Evolutionary conservation across 2,113 vertebrate genomes (phyloP).

Genomic region (Alaudala cheleensis): DNA sequence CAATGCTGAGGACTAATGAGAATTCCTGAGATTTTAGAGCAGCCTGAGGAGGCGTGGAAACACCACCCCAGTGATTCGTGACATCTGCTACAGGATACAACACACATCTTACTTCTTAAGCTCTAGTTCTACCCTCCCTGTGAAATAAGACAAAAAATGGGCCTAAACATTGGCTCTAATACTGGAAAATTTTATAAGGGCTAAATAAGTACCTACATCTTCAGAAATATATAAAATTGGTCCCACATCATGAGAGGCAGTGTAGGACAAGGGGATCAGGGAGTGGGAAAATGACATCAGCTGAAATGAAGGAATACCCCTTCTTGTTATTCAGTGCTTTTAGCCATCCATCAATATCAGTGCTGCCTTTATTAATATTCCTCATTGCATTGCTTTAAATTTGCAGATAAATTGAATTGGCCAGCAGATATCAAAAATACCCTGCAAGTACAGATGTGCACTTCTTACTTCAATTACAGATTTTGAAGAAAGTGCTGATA

Average conservation of each 20-base stretch:
- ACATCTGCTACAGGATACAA: not conserved
- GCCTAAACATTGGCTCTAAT: not conserved
- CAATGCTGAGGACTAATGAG: not conserved
- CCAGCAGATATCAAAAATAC: not conserved
- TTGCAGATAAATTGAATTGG: conserved; percentile 62
- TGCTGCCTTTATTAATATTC: conserved; percentile 62
- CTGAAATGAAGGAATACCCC: not conserved
- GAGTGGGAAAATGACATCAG: not conserved
- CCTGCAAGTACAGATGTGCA: not conserved
- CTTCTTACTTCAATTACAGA: conserved; percentile 61
- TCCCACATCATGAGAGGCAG: not conserved
- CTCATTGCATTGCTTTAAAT: conserved; percentile 34
- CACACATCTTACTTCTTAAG: not conserved
- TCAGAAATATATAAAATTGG: not conserved
- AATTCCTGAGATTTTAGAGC: not conserved
- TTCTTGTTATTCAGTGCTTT: not conserved
- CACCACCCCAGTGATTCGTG: not conserved
- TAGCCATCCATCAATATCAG: conserved; percentile 40
- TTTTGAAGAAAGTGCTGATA: conserved; percentile 6
- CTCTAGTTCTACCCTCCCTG: not conserved
- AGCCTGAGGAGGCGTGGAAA: not conserved
- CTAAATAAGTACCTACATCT: not conserved
- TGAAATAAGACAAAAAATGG: not conserved
- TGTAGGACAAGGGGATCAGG: not conserved
- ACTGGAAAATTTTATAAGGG: not conserved